A percentile compares a stretch with the other conserved stretches of the same genome.
These are phyloP conservation scores for Euura lappo DNA, from an alignment of 1,140 invertebrate genomes.

Conservation along the genomic window DNA sequence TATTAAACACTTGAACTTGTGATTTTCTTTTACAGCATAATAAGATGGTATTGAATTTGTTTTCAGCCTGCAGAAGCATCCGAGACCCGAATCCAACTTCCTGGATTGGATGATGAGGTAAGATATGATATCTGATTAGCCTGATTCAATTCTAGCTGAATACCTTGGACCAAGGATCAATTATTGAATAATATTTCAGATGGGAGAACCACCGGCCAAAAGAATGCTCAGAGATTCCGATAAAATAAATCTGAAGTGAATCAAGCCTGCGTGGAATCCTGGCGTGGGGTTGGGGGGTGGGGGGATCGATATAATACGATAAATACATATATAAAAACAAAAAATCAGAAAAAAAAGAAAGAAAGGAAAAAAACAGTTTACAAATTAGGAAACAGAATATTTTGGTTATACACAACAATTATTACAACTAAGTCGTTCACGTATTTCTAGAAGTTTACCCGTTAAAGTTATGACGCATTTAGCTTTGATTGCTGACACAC, in stretches of 20 bases:
- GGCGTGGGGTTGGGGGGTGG: constrained; percentile 9
- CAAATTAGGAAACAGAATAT: constrained; percentile 58
- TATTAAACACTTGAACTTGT: neutral
- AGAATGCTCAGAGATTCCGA: constrained; percentile 57
- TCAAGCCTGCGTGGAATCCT: constrained; percentile 27
- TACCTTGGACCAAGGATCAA: constrained; percentile 12
- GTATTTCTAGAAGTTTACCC: constrained; percentile 50
- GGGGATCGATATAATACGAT: constrained; percentile 34
- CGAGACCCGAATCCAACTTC: constrained; percentile 76
- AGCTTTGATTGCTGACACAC: neutral
- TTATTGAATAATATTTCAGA: constrained; percentile 40
- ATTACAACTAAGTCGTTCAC: constrained; percentile 54
- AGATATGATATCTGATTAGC: constrained; percentile 24
- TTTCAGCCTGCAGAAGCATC: constrained; percentile 77
- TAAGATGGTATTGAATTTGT: neutral
- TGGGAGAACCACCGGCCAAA: constrained; percentile 58
- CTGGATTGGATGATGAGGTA: constrained; percentile 71
- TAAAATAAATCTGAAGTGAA: constrained; percentile 53
- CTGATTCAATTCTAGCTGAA: constrained; percentile 13
- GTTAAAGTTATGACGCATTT: constrained; percentile 30
- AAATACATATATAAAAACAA: constrained; percentile 28
- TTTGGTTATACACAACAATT: constrained; percentile 58
- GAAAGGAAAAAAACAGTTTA: constrained; percentile 44
- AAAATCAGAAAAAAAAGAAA: constrained; percentile 29
- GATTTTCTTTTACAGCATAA: neutral